These are phyloP conservation scores for Camponotus pennsylvanicus DNA, from an alignment of 1,140 invertebrate species.

Conservation along the genomic window DNA sequence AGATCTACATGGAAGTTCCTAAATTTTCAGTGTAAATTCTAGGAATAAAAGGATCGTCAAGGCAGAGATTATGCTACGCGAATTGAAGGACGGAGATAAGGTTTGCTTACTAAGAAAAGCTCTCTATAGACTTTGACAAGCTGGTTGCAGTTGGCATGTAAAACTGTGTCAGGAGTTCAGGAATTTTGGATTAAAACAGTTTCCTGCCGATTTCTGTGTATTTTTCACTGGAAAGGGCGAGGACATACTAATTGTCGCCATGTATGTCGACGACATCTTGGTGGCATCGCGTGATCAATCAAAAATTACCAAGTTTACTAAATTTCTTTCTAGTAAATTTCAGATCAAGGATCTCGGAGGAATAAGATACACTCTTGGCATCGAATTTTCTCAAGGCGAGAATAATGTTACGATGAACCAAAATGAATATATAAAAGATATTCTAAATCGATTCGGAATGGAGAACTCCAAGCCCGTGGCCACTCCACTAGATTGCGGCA, in stretches of 20 bases:
- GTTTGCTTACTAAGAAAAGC: neutral
- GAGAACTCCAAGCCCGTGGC: neutral
- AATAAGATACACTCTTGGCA: neutral
- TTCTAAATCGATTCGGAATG: slow-evolving; percentile 9
- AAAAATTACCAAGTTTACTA: neutral
- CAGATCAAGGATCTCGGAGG: neutral
- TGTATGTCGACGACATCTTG: neutral
- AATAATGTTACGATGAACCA: neutral
- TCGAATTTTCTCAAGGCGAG: neutral
- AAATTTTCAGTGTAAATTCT: neutral
- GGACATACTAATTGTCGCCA: neutral
- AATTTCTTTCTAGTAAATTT: neutral
- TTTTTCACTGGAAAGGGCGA: neutral
- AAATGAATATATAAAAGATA: neutral
- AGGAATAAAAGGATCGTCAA: no score
- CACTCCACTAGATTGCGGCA: neutral
- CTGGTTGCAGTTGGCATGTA: neutral
- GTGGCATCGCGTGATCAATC: neutral
- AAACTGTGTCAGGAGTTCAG: neutral
- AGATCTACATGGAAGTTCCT: neutral
- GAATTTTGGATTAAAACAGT: neutral
- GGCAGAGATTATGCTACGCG: neutral
- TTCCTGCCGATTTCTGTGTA: neutral
- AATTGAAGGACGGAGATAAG: neutral
- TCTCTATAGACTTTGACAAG: neutral